Conservation (phyloP, 2,888 invertebrate species). For the Lottia scabra region DNA sequence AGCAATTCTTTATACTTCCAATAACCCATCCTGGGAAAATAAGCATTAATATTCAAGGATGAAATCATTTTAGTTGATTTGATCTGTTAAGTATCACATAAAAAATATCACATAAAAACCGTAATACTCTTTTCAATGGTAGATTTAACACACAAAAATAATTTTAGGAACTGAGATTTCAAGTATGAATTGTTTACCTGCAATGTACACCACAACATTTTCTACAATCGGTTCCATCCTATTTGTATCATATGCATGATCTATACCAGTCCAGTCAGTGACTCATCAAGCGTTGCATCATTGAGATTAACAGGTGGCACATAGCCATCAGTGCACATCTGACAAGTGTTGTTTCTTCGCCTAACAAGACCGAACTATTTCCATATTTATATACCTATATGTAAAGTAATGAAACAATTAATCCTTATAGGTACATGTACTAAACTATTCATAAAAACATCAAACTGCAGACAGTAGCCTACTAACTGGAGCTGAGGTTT, state of each 20-base stretch:
- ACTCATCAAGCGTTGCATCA: neutral
- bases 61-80: no score
- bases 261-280: neutral
- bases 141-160: no score
- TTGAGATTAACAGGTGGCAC: neutral
- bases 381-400: neutral
- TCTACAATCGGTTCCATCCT: neutral
- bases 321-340: slow-evolving; percentile 1
- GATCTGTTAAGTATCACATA: no score
- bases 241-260: neutral
- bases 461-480: no score
- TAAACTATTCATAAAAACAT: neutral
- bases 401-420: neutral
- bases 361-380: neutral
- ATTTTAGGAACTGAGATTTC: no score
- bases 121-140: no score
- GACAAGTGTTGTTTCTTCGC: neutral
- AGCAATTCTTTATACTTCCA: no score
- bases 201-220: neutral
- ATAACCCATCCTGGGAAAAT: no score
- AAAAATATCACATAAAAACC: no score
- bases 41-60: no score
- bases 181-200: neutral
- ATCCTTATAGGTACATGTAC: neutral
- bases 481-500: no score